Base-by-base conservation (phyloP, 2,113 vertebrate species). In the Sturnus vulgaris region DNA sequence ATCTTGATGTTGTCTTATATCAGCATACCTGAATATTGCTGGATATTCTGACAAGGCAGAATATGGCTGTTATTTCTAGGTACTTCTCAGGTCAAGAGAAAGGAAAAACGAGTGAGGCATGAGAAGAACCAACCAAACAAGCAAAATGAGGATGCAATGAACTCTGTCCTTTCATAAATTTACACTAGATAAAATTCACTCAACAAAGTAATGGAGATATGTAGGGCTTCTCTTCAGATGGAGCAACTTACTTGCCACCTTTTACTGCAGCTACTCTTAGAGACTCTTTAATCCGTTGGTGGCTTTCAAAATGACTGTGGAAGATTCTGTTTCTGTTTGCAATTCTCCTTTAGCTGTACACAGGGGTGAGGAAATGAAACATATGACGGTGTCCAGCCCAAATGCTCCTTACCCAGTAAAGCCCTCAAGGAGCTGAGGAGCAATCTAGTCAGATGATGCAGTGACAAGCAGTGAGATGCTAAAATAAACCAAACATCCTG, bases 311-410 rank as follows among this genome's bases (percentile, higher is more conserved):
- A 82, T 85, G 40, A 91, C 37, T 73, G 42, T 17, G 33, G 31
- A 72, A 82, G 37, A 57, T 35, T 86, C n/a, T 53, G 50, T 66
- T 79, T 88, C 83, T 78, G 39, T 53, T 88, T 72, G 23, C 30
- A 7, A 19, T 76, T 93, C 83, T 89, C 47, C 73, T 89, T 87
- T 69, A 79, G 31, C 44, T 4, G 3, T 49, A 60, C 6, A 7
- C 31, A 40, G 8, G 31, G 10, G 16, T 50, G 25, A 84, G 53
- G 61, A 95, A 95, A 91, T 44, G 39, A 78, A 91, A 92, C 31
- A 20, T 28, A 11, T 49, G 44, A 65, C 7, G 0, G 11, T 0
- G 0, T 33, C 46, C 28, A 78, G 20, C 17, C 15, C 16, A 8
- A 44, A 27, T 1, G 1, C 79, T 85, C 15, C 35, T 46, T 65